A percentile compares a stretch with the other conserved stretches of the same genome.
Conservation (phyloP, 2,888 invertebrate species). For the Masnerella sp. region DNA sequence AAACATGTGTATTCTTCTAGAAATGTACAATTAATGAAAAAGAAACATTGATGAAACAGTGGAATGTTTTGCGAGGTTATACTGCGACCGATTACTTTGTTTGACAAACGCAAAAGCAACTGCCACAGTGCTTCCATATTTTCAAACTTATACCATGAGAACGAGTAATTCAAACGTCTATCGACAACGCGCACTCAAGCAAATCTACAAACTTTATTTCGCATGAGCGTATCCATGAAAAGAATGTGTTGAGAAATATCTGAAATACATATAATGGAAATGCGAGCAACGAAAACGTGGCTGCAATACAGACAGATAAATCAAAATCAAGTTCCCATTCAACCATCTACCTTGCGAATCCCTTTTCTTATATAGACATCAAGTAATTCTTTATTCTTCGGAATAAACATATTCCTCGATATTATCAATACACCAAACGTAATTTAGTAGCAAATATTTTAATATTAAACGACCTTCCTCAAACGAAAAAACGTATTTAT, state of each 20-base stretch:
- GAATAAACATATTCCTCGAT: conserved; percentile 41
- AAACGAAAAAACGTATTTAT: conserved; percentile 6
- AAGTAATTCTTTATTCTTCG: conserved; percentile 44
- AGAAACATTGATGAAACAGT: too few species aligned
- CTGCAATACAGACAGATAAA: conserved; percentile 63
- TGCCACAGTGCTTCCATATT: conserved; percentile 10
- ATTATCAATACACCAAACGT: background rate
- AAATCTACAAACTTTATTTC: conserved; percentile 44
- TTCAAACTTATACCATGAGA: conserved; percentile 21
- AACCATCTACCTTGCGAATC: conserved; percentile 50
- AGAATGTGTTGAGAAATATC: conserved; percentile 46
- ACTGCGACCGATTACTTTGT: conserved; percentile 9
- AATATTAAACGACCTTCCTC: background rate
- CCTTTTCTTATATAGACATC: conserved; percentile 30
- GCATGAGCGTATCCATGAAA: conserved; percentile 41
- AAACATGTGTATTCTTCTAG: too few species aligned
- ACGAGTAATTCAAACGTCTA: conserved; percentile 39
- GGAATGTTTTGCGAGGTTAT: too few species aligned
- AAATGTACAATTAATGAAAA: too few species aligned
- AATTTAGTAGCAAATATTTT: conserved; percentile 1
- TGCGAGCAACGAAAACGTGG: conserved; percentile 50
- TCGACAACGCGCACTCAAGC: conserved; percentile 43
- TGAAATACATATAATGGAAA: conserved; percentile 53
- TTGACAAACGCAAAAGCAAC: conserved; percentile 12
- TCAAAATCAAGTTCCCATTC: conserved; percentile 65